Percentiles rank a stretch among this genome's conserved stretches.
Conservation (phyloP, 35 echinoderm and acorn worm species). For the Holothuria glaberrima region DNA sequence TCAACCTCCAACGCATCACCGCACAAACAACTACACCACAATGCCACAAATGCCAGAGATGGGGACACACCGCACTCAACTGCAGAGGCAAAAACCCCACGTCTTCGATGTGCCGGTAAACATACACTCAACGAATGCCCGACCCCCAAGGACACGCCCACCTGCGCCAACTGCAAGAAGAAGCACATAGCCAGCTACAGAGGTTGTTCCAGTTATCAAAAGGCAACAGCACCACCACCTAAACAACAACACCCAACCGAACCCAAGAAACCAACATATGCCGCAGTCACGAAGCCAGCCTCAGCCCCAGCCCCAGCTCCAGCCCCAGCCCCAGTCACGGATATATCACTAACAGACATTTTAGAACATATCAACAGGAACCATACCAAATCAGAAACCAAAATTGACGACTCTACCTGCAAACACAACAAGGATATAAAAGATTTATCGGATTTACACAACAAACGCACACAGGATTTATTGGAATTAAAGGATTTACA, state of each 20-base stretch:
- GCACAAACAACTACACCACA: background rate
- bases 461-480: background rate
- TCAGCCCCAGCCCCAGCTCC: background rate
- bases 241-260: background rate
- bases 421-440: background rate
- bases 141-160: background rate
- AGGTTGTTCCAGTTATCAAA: background rate
- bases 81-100: background rate
- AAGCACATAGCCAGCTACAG: slow-evolving; percentile 28
- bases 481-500: background rate
- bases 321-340: background rate
- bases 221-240: background rate
- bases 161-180: slow-evolving; percentile 19
- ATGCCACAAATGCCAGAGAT: slow-evolving; percentile 41
- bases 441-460: background rate
- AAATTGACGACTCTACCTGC: background rate
- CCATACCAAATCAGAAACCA: background rate
- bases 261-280: too few species aligned
- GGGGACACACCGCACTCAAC: background rate
- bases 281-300: background rate
- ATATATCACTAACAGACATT: background rate
- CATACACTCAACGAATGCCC: slow-evolving; percentile 12
- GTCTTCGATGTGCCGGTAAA: background rate
- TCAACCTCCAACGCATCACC: background rate
- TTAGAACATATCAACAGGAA: background rate